phyloP scores from a whole-genome alignment of 2,797 vertebrate species.

The Hydrolagus colliei region DNA sequence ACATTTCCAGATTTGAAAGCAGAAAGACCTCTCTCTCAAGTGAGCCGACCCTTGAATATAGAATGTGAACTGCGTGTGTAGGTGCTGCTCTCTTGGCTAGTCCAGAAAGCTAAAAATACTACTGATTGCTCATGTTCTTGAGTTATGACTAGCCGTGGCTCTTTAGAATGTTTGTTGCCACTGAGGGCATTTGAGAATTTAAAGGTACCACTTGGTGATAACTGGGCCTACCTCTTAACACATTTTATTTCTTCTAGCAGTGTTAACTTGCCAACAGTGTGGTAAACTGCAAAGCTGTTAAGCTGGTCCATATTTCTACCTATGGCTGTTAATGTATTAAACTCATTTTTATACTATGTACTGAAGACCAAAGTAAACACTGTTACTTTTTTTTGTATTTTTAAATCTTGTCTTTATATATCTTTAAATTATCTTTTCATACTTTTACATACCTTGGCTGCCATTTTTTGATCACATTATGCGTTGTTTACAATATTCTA shows the following conservation, averaged over 20 bases:
- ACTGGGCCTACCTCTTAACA: conserved; percentile 24
- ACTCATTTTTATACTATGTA: conserved; percentile 40
- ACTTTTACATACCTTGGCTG: conserved; percentile 61
- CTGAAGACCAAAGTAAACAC: conserved; percentile 68
- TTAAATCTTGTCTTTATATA: conserved; percentile 61
- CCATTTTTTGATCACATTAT: conserved; percentile 53
- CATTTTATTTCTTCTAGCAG: conserved; percentile 3
- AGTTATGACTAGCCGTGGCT: neutral
- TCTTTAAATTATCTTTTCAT: conserved; percentile 59
- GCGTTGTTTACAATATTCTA: conserved; percentile 62
- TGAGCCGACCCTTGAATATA: neutral
- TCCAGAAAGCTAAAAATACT: conserved; percentile 26
- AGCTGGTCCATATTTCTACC: conserved; percentile 51
- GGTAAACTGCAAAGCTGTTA: conserved; percentile 44
- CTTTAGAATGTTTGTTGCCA: conserved; percentile 16
- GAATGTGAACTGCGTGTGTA: conserved; percentile 6
- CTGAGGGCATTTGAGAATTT: conserved; percentile 6
- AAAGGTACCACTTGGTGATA: conserved; percentile 3
- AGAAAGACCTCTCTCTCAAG: neutral
- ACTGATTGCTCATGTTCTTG: conserved; percentile 19
- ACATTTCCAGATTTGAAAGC: neutral
- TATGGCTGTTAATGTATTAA: conserved; percentile 43
- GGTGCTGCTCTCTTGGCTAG: neutral
- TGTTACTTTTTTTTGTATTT: conserved; percentile 53
- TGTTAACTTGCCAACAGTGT: conserved; percentile 17